A percentile compares a stretch with the other conserved stretches of the same genome.
phyloP scores from a whole-genome alignment of 2,113 vertebrate genomes.

The Datnioides undecimradiatus region DNA sequence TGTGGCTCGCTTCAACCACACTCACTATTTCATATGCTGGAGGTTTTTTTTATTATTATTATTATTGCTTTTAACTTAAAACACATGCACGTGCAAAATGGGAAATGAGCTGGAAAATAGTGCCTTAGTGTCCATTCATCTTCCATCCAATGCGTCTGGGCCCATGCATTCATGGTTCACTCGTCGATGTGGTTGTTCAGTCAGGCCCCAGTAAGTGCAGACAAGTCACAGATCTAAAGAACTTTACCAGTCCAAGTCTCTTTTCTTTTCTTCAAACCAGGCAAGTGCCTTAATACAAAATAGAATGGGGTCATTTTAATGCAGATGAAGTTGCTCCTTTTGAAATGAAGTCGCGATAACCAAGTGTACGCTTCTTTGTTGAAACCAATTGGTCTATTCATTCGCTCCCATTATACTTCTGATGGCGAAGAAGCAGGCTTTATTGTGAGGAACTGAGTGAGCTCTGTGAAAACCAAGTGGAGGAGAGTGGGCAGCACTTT shows the following conservation, averaged over 20 bases:
- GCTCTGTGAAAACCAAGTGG: slow-evolving; percentile 36
- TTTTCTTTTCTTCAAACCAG: slow-evolving; percentile 42
- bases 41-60: slow-evolving; percentile 48
- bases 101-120: slow-evolving; percentile 63
- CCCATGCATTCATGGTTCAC: slow-evolving; percentile 28
- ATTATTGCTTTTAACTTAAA: slow-evolving; percentile 64
- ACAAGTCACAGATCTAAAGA: slow-evolving; percentile 48
- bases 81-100: slow-evolving; percentile 52
- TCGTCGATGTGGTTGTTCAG: slow-evolving; percentile 51
- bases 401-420: slow-evolving; percentile 27
- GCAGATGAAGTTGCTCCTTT: slow-evolving; percentile 51
- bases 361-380: slow-evolving; percentile 38
- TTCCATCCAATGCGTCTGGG: slow-evolving; percentile 29
- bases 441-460: slow-evolving; percentile 20
- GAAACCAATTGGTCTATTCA: slow-evolving; percentile 42
- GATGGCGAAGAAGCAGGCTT: slow-evolving; percentile 26
- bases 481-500: slow-evolving; percentile 2
- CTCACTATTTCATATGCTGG: slow-evolving; percentile 31
- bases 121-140: slow-evolving; percentile 55
- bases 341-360: slow-evolving; percentile 51
- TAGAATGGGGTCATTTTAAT: slow-evolving; percentile 58
- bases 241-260: slow-evolving; percentile 14
- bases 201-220: slow-evolving; percentile 38
- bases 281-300: slow-evolving; percentile 37
- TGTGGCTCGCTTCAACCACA: slow-evolving; percentile 13